Evolutionary conservation across 2,797 vertebrate species (phyloP), one percentile per base, ranked within the genome.

Genomic region (Enteromius mattozi): DNA sequence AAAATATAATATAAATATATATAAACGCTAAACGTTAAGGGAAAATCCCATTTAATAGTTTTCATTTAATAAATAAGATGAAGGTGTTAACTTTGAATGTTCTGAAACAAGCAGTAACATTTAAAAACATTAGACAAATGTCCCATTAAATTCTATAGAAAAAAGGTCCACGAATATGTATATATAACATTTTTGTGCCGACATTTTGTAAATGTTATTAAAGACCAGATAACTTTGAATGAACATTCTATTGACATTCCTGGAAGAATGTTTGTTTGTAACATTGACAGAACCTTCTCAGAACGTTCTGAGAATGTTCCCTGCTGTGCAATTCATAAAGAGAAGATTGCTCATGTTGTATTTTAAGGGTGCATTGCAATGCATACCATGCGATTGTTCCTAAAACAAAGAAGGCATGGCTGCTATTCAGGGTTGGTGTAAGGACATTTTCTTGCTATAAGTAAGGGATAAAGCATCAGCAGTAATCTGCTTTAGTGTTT

Each of bases 401-500:
- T 54, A 61, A 56, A 51, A 65, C 75, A 56, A 42, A 83, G 56
- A 56, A 40, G 19, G 45, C 56, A 51, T 74, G 66, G 47, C 47
- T 54, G 14, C 65, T 61, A 17, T 66, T 81, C 30, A 70, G 68
- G 56, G 72, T 78, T 78, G 27, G 21, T 68, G 33, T 51, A 81
- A 87, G 49, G 82, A 51, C 35, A 45, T 84, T 71, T 69, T 56
- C 77, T 72, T 71, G 63, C 63, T 16, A 9, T 33, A 63, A 59
- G 56, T 68, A 63, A 9, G 68, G 85, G 78, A 77, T 83, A 37
- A 71, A 37, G 86, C 75, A 81, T 85, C 45, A 40, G 54, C 40
- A 56, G 30, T 86, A 78, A 78, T 85, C 71, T 78, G 66, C 72
- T 79, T 78, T 72, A 80, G 59, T 79, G 66, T 82, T 66, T 85